phyloP scores from a whole-genome alignment of 2,113 vertebrate species.

The Grallaria varia region DNA sequence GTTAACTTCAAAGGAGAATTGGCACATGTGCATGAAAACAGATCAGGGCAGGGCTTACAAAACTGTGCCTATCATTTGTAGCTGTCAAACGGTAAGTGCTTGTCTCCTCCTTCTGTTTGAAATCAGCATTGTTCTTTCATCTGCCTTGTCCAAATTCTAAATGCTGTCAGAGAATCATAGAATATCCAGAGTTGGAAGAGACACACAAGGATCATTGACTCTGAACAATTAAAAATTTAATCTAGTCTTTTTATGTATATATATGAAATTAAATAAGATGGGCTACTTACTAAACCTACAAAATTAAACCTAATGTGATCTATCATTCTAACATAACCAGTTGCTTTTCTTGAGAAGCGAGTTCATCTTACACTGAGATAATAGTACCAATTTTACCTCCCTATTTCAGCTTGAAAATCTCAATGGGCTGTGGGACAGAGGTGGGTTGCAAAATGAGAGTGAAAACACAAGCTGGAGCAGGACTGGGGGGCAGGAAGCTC shows the following conservation, averaged over 20 bases:
- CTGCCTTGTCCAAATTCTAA: not conserved
- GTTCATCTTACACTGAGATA: not conserved
- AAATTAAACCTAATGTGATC: not conserved
- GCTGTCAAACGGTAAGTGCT: not conserved
- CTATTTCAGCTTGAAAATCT: not conserved
- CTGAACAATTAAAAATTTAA: not conserved
- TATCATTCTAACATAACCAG: not conserved
- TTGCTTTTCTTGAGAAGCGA: not conserved
- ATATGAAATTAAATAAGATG: not conserved
- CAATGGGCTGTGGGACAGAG: not conserved
- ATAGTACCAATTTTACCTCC: not conserved
- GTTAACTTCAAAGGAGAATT: not conserved
- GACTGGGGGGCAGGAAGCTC: not conserved
- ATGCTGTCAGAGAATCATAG: not conserved
- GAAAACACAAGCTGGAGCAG: not conserved
- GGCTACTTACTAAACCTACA: not conserved
- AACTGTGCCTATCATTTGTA: not conserved
- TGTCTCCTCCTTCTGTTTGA: not conserved
- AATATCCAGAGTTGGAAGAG: not conserved
- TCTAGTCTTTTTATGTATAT: not conserved
- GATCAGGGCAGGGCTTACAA: not conserved
- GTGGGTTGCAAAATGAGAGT: not conserved
- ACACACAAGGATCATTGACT: not conserved
- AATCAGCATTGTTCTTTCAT: not conserved
- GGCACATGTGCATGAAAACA: not conserved